These are phyloP conservation scores for Percina caprodes DNA, from an alignment of 2,113 vertebrate genomes.

Conservation along the genomic window DNA sequence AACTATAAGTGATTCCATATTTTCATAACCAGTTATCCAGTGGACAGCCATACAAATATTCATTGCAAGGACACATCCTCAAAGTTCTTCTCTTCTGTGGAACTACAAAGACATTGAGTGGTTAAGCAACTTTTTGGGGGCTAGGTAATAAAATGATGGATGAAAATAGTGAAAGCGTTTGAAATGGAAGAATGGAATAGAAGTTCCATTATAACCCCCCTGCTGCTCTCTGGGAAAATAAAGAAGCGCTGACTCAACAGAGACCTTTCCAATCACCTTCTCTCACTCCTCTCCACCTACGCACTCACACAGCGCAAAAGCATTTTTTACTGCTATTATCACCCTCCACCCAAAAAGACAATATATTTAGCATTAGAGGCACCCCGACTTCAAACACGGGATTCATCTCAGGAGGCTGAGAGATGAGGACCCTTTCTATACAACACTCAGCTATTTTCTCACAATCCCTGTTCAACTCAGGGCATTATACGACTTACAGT, in stretches of 20 bases:
- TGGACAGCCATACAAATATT: background rate
- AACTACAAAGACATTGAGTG: background rate
- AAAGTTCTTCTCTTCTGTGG: background rate
- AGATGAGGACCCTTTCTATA: background rate
- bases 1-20: background rate
- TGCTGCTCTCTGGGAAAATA: constrained; percentile 47
- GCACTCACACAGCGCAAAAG: constrained; percentile 19
- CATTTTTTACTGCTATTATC: constrained; percentile 23
- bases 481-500: background rate
- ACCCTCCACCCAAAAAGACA: constrained; percentile 34
- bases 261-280: constrained; percentile 52
- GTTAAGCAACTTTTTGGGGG: constrained; percentile 9
- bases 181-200: constrained; percentile 36
- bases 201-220: constrained; percentile 38
- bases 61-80: background rate
- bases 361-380: constrained; percentile 41
- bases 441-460: constrained; percentile 14
- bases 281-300: constrained; percentile 27
- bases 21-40: background rate
- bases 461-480: background rate
- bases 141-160: constrained; percentile 43
- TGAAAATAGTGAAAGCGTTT: constrained; percentile 40
- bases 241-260: constrained; percentile 62
- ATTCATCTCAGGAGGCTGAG: constrained; percentile 18
- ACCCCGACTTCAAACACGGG: constrained; percentile 12